Percentiles rank a stretch among this genome's conserved stretches.
Evolutionary conservation across 2,113 vertebrate species (phyloP).

Genomic region (Phaethornis superciliosus): DNA sequence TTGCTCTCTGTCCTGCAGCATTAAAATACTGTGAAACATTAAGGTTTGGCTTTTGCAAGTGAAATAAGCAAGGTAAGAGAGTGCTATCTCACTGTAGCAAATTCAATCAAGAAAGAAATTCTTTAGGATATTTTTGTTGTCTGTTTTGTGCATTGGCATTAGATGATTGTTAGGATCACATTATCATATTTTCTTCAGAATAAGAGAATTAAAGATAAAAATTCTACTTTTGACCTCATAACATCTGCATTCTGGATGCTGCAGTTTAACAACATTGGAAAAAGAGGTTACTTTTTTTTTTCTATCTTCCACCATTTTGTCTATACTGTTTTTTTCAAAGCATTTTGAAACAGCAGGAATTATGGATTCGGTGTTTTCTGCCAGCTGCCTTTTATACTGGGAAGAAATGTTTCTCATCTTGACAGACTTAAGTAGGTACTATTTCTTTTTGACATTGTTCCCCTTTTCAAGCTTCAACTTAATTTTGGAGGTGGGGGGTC

Average conservation of each 20-base stretch:
- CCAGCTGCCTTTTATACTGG: background rate
- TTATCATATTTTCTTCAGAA: background rate
- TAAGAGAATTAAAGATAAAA: background rate
- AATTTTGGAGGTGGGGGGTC: background rate
- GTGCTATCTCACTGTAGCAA: background rate
- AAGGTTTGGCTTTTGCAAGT: background rate
- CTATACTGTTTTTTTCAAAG: background rate
- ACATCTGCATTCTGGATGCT: background rate
- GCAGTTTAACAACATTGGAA: background rate
- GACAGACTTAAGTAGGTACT: background rate
- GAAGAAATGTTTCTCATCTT: background rate
- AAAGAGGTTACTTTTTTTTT: background rate
- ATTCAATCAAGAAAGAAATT: background rate
- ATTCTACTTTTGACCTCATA: background rate
- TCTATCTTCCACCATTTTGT: background rate
- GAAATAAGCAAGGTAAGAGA: background rate
- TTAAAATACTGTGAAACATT: background rate
- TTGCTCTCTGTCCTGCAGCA: background rate
- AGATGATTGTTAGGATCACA: background rate
- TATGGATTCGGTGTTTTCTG: background rate
- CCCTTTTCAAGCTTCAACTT: background rate
- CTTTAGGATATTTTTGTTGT: background rate
- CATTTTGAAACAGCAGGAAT: background rate
- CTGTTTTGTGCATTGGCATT: background rate
- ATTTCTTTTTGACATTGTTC: background rate